Percentiles rank a stretch among this genome's conserved stretches.
phyloP scores from a whole-genome alignment of 2,888 invertebrate species.

The Macrophya alboannulata region DNA sequence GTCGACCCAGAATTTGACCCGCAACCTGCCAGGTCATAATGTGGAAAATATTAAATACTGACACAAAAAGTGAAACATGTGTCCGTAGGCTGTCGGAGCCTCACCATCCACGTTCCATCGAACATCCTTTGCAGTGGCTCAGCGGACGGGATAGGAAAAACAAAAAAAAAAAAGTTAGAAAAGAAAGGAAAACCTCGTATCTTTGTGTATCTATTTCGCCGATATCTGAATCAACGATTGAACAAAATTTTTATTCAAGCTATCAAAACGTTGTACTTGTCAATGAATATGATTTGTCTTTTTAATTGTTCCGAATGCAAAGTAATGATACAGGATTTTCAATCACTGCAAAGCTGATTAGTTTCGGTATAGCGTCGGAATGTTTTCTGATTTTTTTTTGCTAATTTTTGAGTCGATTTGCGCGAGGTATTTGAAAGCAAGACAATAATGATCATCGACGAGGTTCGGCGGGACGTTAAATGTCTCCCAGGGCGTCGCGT shows the following conservation, averaged over 20 bases:
- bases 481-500: conserved; percentile 58
- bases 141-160: conserved; percentile 4
- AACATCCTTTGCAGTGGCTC: neutral
- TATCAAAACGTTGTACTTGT: neutral
- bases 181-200: neutral
- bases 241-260: neutral
- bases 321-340: neutral
- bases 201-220: neutral
- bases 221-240: neutral
- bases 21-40: conserved; percentile 62
- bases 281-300: neutral
- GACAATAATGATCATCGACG: conserved; percentile 1
- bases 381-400: neutral
- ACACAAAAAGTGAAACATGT: conserved; percentile 53
- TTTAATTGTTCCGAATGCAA: neutral
- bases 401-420: neutral
- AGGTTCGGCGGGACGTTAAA: conserved; percentile 3
- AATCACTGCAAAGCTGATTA: neutral
- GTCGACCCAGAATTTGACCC: conserved; percentile 59
- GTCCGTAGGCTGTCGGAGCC: conserved; percentile 48
- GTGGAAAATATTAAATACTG: conserved; percentile 55
- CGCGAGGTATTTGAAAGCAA: neutral
- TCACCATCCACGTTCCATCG: conserved; percentile 26
- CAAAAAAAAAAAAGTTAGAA: neutral
- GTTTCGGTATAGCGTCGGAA: neutral